Evolutionary conservation across 2,888 invertebrate genomes (phyloP).

Genomic region (Cordilura impudica): DNA sequence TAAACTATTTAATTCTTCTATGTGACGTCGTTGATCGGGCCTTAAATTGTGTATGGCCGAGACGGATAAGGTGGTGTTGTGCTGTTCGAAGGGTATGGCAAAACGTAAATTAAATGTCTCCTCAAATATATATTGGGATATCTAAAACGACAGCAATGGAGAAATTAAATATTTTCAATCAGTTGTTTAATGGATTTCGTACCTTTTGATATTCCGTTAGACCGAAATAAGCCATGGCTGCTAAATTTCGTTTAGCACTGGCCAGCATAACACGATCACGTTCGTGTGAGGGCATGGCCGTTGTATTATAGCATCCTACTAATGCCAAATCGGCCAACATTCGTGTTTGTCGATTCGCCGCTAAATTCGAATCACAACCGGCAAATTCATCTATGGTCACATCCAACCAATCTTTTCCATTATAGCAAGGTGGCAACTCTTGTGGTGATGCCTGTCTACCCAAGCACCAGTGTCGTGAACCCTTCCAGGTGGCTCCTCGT

Average conservation of each 20-base stretch:
- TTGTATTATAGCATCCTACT: conserved; percentile 96
- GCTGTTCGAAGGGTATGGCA: conserved; percentile 93
- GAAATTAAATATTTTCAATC: conserved; percentile 11
- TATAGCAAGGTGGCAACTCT: conserved; percentile 91
- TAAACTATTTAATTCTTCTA: conserved; percentile 89
- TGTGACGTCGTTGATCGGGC: conserved; percentile 85
- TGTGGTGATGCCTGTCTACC: conserved; percentile 86
- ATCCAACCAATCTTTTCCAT: conserved; percentile 88
- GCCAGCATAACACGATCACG: conserved; percentile 92
- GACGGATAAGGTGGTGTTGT: conserved; percentile 92
- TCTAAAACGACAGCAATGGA: conserved; percentile 78
- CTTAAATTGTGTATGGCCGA: conserved; percentile 88
- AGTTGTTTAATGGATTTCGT: conserved; percentile 20
- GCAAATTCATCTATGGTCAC: conserved; percentile 95
- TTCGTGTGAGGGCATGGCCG: conserved; percentile 85
- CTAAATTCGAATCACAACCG: conserved; percentile 94
- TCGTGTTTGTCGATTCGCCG: conserved; percentile 96
- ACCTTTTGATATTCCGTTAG: conserved; percentile 97
- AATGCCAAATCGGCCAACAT: conserved; percentile 98
- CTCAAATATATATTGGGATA: conserved; percentile 95
- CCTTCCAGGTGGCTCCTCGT: conserved; percentile 97
- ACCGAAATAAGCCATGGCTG: conserved; percentile 97
- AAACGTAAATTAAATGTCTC: conserved; percentile 94
- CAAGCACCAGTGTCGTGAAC: conserved; percentile 85
- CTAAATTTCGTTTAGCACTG: conserved; percentile 96